Evolutionary conservation across 2,113 vertebrate genomes (phyloP).

Genomic region (Chrysochloris asiatica): DNA sequence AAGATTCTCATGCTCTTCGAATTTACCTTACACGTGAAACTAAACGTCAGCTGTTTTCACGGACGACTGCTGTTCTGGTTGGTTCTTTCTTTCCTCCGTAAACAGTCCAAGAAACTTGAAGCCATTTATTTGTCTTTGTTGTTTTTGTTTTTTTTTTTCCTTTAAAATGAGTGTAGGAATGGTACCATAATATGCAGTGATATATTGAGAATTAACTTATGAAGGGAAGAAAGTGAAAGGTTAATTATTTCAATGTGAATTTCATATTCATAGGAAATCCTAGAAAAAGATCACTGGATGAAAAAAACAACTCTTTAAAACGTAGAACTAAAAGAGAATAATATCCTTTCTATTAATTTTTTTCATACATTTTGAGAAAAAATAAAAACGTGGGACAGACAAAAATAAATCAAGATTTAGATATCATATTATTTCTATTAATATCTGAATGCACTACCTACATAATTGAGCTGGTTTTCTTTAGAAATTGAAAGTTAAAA

Average conservation of each 20-base stretch:
- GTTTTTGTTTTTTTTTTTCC: too few relatives aligned
- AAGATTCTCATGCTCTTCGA: conserved; percentile 25
- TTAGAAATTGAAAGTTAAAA: neutral
- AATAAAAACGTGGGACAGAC: neutral
- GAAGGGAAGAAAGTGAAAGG: neutral
- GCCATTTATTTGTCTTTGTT: conserved; percentile 10
- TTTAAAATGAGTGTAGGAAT: neutral
- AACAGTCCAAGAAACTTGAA: neutral
- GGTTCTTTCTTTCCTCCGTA: neutral
- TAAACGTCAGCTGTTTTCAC: conserved; percentile 58
- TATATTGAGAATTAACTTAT: neutral
- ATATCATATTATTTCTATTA: neutral
- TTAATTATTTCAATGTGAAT: conserved; percentile 27
- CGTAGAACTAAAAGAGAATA: neutral
- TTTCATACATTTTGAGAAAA: neutral
- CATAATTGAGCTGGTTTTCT: neutral
- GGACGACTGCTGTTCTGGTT: conserved; percentile 29
- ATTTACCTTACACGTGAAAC: conserved; percentile 53
- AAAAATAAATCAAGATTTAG: neutral
- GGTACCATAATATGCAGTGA: neutral
- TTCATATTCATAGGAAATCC: neutral
- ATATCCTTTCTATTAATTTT: neutral
- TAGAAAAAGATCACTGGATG: neutral
- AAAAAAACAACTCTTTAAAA: neutral
- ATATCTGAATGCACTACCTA: neutral